phyloP scores from a whole-genome alignment of 2,888 invertebrate species.

The Loripinus fragilis region DNA sequence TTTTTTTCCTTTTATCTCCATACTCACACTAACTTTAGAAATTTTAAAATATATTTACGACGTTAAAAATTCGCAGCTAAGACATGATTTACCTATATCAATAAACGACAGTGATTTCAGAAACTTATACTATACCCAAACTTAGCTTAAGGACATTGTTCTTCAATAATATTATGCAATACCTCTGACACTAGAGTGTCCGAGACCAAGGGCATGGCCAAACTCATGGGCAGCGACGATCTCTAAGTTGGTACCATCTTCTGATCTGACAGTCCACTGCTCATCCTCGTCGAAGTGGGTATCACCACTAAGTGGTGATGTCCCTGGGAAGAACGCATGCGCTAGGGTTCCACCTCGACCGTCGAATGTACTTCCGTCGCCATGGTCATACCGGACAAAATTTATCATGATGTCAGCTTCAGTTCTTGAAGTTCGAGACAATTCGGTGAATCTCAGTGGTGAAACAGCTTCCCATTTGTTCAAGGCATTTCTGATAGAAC shows the following conservation, averaged over 20 bases:
- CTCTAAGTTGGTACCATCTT: slow-evolving; percentile 75
- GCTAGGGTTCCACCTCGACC: slow-evolving; percentile 81
- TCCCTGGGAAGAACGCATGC: slow-evolving; percentile 82
- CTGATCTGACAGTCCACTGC: slow-evolving; percentile 75
- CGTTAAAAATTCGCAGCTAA: no score
- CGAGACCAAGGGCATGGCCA: slow-evolving; percentile 82
- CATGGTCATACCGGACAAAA: slow-evolving; percentile 70
- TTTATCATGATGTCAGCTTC: slow-evolving; percentile 78
- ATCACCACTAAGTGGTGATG: slow-evolving; percentile 74
- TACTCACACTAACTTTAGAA: no score
- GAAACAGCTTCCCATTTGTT: slow-evolving; percentile 77
- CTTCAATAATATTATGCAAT: no score
- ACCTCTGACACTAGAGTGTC: slow-evolving; percentile 76
- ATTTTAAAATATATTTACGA: no score
- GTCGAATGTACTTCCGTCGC: slow-evolving; percentile 81
- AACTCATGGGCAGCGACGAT: slow-evolving; percentile 83
- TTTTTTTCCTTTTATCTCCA: no score
- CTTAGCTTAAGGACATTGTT: no score
- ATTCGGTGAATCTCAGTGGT: slow-evolving; percentile 70
- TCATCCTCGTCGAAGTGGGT: slow-evolving; percentile 83
- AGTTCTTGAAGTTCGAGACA: slow-evolving; percentile 32
- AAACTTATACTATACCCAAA: no score
- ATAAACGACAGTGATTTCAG: no score
- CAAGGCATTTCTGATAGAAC: slow-evolving; percentile 73
- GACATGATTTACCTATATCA: no score